Conservation (phyloP, 2,113 vertebrate species). For the Zosterops borbonicus region DNA sequence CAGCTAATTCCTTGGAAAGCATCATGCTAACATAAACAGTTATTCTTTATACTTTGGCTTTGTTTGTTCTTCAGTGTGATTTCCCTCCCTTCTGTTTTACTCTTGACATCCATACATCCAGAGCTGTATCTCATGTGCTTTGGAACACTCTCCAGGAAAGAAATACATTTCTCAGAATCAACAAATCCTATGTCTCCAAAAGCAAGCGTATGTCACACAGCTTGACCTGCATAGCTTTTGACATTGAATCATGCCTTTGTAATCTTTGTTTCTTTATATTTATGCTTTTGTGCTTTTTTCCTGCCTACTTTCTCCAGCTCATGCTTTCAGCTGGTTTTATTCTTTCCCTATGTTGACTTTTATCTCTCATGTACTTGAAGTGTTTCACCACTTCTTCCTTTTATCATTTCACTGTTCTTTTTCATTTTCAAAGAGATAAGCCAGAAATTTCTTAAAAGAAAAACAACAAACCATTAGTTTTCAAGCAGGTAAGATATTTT, state of each 20-base stretch:
- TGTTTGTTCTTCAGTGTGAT: background rate
- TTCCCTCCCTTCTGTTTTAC: background rate
- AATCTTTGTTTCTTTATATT: background rate
- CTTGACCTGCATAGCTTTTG: background rate
- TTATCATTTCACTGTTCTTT: background rate
- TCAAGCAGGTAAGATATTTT: background rate
- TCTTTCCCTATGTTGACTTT: background rate
- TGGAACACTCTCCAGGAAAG: background rate
- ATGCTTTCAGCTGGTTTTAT: background rate
- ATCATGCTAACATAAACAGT: background rate
- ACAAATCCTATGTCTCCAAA: background rate
- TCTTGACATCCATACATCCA: background rate
- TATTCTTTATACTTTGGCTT: background rate
- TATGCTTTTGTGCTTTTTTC: background rate
- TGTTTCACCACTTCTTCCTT: background rate
- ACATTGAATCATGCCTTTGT: background rate
- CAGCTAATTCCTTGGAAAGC: background rate
- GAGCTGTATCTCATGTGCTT: background rate
- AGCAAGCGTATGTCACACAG: background rate
- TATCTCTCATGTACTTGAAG: background rate
- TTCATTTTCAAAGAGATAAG: constrained; percentile 18
- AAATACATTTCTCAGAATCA: background rate
- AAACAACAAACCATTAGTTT: background rate
- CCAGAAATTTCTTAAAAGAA: background rate
- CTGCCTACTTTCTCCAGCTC: background rate